Base-by-base conservation (phyloP, 2,888 invertebrate species). In the Anticlea derivata region DNA sequence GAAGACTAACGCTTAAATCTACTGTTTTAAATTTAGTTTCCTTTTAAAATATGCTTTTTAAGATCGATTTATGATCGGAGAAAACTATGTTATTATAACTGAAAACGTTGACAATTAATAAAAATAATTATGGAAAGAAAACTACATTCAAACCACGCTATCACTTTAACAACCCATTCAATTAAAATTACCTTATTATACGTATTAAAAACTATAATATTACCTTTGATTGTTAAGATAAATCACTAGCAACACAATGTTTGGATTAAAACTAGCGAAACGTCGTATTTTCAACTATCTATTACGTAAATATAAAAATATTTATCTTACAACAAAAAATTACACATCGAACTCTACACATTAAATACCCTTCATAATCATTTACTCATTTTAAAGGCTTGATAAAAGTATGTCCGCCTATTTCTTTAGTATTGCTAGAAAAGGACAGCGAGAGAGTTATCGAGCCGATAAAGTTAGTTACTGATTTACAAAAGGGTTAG, bases 1-100 rank as follows among this genome's bases (percentile, higher is more conserved):
- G 82, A 84, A 83, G 81, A 84, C 82, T 73, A 73, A 58, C n/a
- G 8, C 31, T 10, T 47, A 49, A 8, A 40, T 10, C 22, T 50
- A 54, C 17, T 37, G 8, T 5, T 39, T 43, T 43, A 47, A 31
- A 53, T 40, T 30, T 49, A 40, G 35, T 40, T 49, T 53, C 12
- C 17, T 43, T 24, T 41, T 12, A 23, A 24, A 39, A 33, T 47
- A 39, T 48, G 27, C 38, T 33, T 45, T 17, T 4, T 17, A 17
- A 17, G 17, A 17, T 4, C 17, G 17, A 17, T n/a, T n/a, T n/a
- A n/a, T n/a, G n/a, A n/a, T n/a, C n/a, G n/a, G n/a, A n/a, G n/a
- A 17, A 17, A 17, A 17, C 17, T 17, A 17, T 17, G 17, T 17
- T 17, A 17, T 17, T 3, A 17, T 3, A 17, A 17, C 12, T 31